Evolutionary conservation across 2,113 vertebrate species (phyloP), one percentile per base, ranked within the genome.

Genomic region (Puntigrus tetrazona): DNA sequence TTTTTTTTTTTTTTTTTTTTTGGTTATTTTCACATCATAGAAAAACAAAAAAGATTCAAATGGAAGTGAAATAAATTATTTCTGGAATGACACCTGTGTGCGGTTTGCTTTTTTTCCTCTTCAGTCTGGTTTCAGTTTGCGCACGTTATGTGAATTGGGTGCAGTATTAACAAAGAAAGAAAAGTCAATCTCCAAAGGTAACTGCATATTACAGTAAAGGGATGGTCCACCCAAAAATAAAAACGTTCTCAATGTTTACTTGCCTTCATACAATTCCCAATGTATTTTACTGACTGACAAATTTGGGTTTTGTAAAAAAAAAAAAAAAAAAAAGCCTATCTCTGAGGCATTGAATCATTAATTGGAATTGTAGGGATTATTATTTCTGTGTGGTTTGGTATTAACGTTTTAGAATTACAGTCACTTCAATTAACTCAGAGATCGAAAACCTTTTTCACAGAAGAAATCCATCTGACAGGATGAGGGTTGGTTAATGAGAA

Each of bases 21-120:
- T 31, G 25, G 25, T 75, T 50, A 91, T 95, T 95, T 95, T 93
- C 94, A 94, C 94, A 94, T 93, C 92, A 91, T 94, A 91, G 89
- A 91, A 87, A 93, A 91, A 92, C 85, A 91, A 91, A 88, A 95
- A 94, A 94, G 92, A 93, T 93, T 88, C 92, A 93, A 87, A 94
- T 88, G 90, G 89, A 94, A 94, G 89, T 95, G 92, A 95, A 95
- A 93, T 92, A 89, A 91, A 92, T 91, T 89, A 92, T 87, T 93
- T 92, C 92, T 93, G 89, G 91, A 94, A 89, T 93, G 91, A 92
- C 92, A 90, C 90, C 87, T 79, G 93, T 92, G 91, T 89, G 89
- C 91, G 82, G 87, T 91, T 81, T 91, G 86, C 57, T 52, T 47
- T 63, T 91, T 91, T 89, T 92, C 89, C 88, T 85, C 1, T 67